Conservation (phyloP, 2,797 vertebrate genomes). For the Gobio occitaniae region DNA sequence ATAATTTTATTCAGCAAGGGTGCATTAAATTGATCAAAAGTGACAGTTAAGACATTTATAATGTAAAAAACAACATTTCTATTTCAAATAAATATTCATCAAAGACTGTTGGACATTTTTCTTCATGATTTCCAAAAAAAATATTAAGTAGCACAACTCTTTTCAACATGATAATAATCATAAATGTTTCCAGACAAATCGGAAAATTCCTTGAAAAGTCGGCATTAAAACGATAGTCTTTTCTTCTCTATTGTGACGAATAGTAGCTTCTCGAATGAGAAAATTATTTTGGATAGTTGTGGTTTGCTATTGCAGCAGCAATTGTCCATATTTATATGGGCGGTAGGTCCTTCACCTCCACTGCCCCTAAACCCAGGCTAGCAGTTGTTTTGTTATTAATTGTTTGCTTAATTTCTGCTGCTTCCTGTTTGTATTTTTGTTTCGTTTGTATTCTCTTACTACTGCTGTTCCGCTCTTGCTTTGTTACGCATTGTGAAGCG, state of each 20-base stretch:
- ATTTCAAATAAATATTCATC: neutral
- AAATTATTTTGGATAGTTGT: neutral
- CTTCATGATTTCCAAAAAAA: neutral
- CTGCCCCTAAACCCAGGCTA: neutral
- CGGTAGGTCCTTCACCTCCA: neutral
- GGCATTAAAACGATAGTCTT: too few relatives aligned
- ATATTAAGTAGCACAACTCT: too few relatives aligned
- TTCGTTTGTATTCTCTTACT: neutral
- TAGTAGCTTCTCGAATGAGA: too few relatives aligned
- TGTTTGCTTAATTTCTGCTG: neutral
- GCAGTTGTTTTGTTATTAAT: neutral
- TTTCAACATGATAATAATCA: neutral
- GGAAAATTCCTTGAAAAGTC: neutral
- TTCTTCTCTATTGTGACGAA: too few relatives aligned
- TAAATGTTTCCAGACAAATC: neutral
- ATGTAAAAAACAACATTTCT: neutral
- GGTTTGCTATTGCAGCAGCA: neutral
- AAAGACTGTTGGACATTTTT: neutral
- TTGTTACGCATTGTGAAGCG: neutral
- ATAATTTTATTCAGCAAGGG: neutral
- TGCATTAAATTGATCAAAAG: neutral
- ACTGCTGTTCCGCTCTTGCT: neutral
- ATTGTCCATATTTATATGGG: neutral
- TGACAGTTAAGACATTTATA: neutral
- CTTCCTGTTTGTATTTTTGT: neutral